Conservation (phyloP, 2,113 vertebrate genomes). For the Irena cyanogastra region DNA sequence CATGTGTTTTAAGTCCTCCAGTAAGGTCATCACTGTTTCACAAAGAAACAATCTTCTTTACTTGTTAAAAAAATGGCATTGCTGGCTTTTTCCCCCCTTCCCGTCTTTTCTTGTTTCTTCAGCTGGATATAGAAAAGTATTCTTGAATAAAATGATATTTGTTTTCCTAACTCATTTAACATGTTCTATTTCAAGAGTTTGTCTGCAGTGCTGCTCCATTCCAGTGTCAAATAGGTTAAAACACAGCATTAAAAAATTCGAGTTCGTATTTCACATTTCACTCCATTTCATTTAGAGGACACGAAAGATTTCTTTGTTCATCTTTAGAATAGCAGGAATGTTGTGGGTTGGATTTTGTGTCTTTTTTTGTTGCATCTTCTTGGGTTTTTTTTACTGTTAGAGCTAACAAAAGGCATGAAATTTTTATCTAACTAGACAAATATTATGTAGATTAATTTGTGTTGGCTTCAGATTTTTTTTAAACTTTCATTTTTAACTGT, state of each 20-base stretch:
- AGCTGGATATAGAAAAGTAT: background rate
- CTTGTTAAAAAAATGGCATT: background rate
- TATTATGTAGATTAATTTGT: background rate
- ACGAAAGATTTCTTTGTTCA: background rate
- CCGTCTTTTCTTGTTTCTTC: background rate
- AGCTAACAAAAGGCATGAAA: background rate
- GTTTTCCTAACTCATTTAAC: background rate
- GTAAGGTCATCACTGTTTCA: background rate
- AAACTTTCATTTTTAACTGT: background rate
- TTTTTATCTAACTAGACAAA: background rate
- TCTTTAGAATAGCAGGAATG: background rate
- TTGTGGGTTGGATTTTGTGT: background rate
- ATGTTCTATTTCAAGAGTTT: background rate
- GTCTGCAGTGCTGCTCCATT: background rate
- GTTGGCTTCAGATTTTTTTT: background rate
- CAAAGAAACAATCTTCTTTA: background rate
- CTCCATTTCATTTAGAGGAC: background rate
- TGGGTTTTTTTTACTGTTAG: background rate
- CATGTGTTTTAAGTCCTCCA: background rate
- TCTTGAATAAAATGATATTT: background rate
- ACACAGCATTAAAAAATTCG: background rate
- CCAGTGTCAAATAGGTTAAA: background rate
- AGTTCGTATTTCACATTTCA: background rate
- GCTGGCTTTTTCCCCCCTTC: rapidly evolving
- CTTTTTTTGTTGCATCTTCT: background rate